Evolutionary conservation across 2,113 vertebrate genomes (phyloP).

Genomic region (Dinomys branickii): DNA sequence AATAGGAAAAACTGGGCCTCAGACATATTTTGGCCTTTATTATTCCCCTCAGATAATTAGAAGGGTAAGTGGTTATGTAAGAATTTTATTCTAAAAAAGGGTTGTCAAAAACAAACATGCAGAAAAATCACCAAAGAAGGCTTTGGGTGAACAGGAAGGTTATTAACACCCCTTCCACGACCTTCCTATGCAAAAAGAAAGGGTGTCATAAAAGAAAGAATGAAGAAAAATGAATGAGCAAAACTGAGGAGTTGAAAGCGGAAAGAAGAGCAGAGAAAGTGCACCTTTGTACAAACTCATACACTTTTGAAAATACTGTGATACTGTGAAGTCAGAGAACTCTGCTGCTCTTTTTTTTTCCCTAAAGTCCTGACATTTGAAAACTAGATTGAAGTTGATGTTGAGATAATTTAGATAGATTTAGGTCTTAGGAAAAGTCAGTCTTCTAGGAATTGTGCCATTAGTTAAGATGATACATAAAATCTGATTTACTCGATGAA

Average conservation of each 20-base stretch:
- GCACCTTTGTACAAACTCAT: neutral
- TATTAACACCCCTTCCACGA: accelerated
- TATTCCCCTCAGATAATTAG: neutral
- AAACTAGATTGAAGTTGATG: neutral
- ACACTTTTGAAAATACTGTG: neutral
- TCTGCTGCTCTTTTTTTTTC: neutral
- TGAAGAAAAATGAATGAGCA: neutral
- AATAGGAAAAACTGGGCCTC: neutral
- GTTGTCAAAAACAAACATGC: neutral
- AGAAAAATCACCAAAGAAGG: neutral
- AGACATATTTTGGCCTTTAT: neutral
- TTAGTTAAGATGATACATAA: neutral
- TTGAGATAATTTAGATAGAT: neutral
- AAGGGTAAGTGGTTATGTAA: neutral
- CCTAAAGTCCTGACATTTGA: neutral
- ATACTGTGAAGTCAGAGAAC: neutral
- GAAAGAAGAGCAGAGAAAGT: too few species aligned
- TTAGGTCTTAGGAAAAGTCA: neutral
- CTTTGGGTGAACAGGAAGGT: neutral
- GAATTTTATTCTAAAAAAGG: neutral
- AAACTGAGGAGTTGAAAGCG: neutral
- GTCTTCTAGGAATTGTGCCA: neutral
- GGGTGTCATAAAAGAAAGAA: neutral
- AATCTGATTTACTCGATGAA: constrained; percentile 28
- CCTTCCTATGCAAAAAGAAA: neutral